Percentiles rank a stretch among this genome's conserved stretches.
Conservation (phyloP, 2,888 invertebrate species). For the Thecocarcelia acutangulata region DNA sequence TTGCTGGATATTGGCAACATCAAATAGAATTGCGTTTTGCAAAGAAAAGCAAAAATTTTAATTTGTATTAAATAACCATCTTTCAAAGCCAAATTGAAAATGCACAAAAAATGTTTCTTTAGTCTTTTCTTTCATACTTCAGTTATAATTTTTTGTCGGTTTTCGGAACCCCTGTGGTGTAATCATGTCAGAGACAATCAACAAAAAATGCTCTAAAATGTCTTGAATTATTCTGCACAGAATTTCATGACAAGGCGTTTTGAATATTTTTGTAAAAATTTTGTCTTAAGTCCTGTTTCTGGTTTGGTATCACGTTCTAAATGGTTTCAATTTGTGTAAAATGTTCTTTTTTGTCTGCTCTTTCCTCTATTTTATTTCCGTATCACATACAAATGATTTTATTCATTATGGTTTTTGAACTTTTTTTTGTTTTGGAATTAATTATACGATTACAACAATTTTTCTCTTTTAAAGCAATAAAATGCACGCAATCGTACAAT, state of each 20-base stretch:
- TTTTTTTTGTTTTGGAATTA: no score
- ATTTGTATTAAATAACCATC: constrained; percentile 9
- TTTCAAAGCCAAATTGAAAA: constrained; percentile 7
- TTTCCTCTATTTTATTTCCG: neutral
- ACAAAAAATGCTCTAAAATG: constrained; percentile 3
- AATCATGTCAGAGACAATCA: constrained; percentile 43
- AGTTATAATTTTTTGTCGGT: neutral
- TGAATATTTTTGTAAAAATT: neutral
- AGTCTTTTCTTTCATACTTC: constrained; percentile 21
- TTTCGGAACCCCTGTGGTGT: constrained; percentile 29
- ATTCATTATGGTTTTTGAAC: no score
- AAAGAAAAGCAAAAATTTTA: constrained; percentile 1
- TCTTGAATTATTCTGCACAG: constrained; percentile 7
- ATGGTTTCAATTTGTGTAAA: constrained; percentile 11
- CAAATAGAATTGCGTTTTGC: neutral
- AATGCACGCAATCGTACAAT: no score
- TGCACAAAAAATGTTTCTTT: constrained; percentile 6
- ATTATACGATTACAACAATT: no score
- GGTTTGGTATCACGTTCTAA: constrained; percentile 46
- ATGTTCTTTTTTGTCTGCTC: neutral
- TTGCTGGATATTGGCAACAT: neutral
- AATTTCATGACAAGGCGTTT: constrained; percentile 34
- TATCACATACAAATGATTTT: no score
- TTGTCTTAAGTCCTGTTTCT: constrained; percentile 42
- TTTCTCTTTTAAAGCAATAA: no score